These are phyloP conservation scores for Mesorhabditis spiculigera DNA, from an alignment of 2,888 invertebrate genomes.

Conservation along the genomic window DNA sequence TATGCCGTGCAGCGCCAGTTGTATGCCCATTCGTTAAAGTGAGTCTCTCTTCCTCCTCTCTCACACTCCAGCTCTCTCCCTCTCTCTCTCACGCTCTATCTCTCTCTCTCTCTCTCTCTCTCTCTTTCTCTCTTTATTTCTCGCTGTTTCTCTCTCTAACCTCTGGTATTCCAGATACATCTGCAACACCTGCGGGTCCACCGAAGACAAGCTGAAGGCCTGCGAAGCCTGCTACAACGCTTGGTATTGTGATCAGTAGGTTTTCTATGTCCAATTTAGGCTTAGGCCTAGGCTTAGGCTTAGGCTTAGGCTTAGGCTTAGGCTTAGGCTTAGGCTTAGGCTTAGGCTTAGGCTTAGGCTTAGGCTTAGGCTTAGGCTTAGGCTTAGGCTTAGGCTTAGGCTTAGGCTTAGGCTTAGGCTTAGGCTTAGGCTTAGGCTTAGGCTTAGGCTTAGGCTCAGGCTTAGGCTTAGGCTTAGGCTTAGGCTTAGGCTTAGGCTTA, in stretches of 20 bases:
- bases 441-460: neutral
- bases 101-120: too few relatives aligned
- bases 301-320: too few relatives aligned
- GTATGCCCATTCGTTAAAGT: constrained; percentile 24
- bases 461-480: neutral
- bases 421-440: too few relatives aligned
- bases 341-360: too few relatives aligned
- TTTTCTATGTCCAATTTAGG: neutral
- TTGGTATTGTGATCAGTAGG: constrained; percentile 63
- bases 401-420: too few relatives aligned
- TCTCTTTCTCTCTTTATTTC: too few relatives aligned
- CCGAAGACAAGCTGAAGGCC: constrained; percentile 33
- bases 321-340: too few relatives aligned
- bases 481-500: too few relatives aligned
- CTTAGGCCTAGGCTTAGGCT: neutral
- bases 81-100: too few relatives aligned
- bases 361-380: too few relatives aligned
- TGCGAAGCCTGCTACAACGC: constrained; percentile 63
- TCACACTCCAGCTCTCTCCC: too few relatives aligned
- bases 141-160: neutral
- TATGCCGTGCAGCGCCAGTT: constrained; percentile 58
- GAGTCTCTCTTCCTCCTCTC: neutral
- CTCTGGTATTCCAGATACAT: constrained; percentile 17
- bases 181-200: constrained; percentile 51
- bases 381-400: neutral